Evolutionary conservation across 2,888 invertebrate genomes (phyloP).

Genomic region (Auanema sp.): DNA sequence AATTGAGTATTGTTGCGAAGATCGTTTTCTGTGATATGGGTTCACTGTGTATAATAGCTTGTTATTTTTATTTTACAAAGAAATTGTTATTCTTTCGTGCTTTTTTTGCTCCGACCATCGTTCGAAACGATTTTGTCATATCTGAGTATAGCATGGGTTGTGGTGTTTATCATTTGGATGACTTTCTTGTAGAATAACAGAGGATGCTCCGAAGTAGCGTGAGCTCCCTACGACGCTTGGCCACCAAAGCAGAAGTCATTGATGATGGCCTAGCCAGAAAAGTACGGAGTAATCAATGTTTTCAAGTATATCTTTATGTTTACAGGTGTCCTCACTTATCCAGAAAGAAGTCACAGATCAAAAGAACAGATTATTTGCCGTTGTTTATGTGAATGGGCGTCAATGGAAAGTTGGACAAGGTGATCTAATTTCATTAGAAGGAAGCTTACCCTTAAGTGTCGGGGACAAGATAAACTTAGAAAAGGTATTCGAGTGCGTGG

Average conservation of each 20-base stretch:
- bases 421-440: constrained; percentile 64
- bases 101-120: too few species aligned
- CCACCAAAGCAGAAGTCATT: constrained; percentile 19
- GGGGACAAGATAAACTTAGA: constrained; percentile 67
- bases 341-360: constrained; percentile 44
- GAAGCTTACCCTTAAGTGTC: constrained; percentile 65
- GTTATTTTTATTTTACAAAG: too few species aligned
- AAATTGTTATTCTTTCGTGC: too few species aligned
- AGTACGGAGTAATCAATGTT: neutral
- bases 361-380: constrained; percentile 66
- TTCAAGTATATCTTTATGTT: neutral
- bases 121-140: too few species aligned
- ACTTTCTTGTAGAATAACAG: too few species aligned
- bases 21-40: too few species aligned
- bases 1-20: too few species aligned
- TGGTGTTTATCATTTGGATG: too few species aligned
- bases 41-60: too few species aligned
- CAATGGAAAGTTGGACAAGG: constrained; percentile 68
- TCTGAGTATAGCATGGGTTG: too few species aligned
- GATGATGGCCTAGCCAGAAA: constrained; percentile 7
- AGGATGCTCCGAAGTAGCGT: too few species aligned
- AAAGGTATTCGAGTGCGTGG: constrained; percentile 63
- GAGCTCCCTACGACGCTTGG: neutral
- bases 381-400: constrained; percentile 65
- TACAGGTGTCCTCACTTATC: constrained; percentile 31